Evolutionary conservation across 2,113 vertebrate species (phyloP).

Genomic region (Neofelis nebulosa): DNA sequence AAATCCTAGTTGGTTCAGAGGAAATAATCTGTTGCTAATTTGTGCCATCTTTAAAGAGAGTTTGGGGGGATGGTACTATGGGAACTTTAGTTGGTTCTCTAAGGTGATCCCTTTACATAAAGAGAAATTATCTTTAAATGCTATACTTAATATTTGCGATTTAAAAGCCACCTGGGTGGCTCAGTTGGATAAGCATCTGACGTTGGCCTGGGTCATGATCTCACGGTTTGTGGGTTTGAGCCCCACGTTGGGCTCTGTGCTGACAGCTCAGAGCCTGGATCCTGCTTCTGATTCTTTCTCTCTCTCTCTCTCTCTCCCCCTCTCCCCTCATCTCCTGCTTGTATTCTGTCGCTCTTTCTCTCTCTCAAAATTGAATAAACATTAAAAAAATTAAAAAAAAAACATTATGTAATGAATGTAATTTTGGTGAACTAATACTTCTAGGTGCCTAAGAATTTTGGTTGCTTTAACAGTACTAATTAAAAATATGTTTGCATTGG

Average conservation of each 20-base stretch:
- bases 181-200: too few species aligned
- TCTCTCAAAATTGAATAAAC: too few species aligned
- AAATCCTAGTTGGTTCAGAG: background rate
- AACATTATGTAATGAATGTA: background rate
- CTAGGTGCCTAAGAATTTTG: constrained; percentile 45
- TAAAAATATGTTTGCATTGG: constrained; percentile 76
- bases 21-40: background rate
- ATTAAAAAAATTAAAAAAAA: too few species aligned
- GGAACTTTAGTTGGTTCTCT: constrained; percentile 3
- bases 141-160: background rate
- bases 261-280: too few species aligned
- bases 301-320: too few species aligned
- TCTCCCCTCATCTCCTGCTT: too few species aligned
- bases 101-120: background rate
- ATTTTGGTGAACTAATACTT: constrained; percentile 66
- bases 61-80: background rate
- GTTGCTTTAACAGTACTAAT: constrained; percentile 80
- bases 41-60: background rate
- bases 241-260: too few species aligned
- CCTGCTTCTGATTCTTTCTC: too few species aligned
- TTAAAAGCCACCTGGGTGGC: too few species aligned
- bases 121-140: constrained; percentile 43
- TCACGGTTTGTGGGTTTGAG: too few species aligned
- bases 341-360: too few species aligned
- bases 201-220: too few species aligned